phyloP scores from a whole-genome alignment of 2,113 vertebrate genomes.

The Oryzias curvinotus region DNA sequence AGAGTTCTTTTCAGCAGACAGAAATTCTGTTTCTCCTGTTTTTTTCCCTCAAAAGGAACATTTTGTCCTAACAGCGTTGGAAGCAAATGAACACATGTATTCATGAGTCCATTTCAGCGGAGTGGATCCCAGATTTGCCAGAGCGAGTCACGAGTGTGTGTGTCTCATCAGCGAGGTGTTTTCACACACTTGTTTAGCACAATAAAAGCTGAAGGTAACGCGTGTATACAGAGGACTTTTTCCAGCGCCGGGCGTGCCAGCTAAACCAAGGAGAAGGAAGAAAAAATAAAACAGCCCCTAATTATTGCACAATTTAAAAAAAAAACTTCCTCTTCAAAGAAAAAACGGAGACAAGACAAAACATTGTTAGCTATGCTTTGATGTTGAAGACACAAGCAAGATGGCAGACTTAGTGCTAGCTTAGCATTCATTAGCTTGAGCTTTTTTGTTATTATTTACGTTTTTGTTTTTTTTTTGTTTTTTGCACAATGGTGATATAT shows the following conservation, averaged over 20 bases:
- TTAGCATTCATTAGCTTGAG: no score
- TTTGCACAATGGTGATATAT: no score
- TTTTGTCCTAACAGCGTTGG: conserved; percentile 6
- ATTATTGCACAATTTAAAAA: conserved; percentile 70
- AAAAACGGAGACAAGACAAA: conserved; percentile 57
- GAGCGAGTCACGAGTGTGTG: conserved; percentile 35
- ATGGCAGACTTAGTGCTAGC: not conserved
- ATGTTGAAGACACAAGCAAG: conserved; percentile 29
- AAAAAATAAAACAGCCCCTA: not conserved
- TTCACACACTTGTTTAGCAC: conserved; percentile 41
- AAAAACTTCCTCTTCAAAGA: conserved; percentile 23
- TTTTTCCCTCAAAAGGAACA: not conserved
- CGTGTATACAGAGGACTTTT: conserved; percentile 10
- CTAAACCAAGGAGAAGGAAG: not conserved
- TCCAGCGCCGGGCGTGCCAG: conserved; percentile 1
- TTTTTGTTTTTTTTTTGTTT: no score
- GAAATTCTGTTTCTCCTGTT: not conserved
- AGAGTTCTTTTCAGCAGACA: not conserved
- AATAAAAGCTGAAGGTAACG: conserved; percentile 38
- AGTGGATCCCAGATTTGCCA: conserved; percentile 1
- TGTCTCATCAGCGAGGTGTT: conserved; percentile 38
- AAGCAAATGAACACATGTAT: conserved; percentile 5
- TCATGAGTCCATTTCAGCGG: conserved; percentile 35
- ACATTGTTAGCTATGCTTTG: conserved; percentile 50
- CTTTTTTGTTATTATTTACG: no score